A percentile compares a stretch with the other conserved stretches of the same genome.
These are phyloP conservation scores for Chaitophorus viminalis DNA, from an alignment of 2,888 invertebrate species.

Conservation along the genomic window DNA sequence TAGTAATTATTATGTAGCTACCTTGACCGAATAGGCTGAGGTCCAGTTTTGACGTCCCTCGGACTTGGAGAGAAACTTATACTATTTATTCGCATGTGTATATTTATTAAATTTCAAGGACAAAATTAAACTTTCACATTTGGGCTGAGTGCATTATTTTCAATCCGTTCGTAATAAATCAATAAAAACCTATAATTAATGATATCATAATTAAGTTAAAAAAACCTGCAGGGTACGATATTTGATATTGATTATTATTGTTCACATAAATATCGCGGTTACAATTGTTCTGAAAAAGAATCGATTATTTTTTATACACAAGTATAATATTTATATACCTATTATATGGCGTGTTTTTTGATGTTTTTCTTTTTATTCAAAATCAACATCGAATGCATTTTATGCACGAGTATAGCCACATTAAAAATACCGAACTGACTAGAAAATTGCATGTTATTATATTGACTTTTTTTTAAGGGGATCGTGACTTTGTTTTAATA, in stretches of 20 bases:
- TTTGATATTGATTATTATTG: background rate
- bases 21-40: constrained; percentile 62
- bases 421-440: background rate
- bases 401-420: too few species aligned
- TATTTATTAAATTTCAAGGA: constrained; percentile 58
- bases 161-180: constrained; percentile 27
- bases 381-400: background rate
- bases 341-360: too few species aligned
- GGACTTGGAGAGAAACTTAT: constrained; percentile 55
- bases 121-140: constrained; percentile 57
- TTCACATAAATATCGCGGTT: background rate
- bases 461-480: background rate
- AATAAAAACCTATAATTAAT: constrained; percentile 47
- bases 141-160: constrained; percentile 31
- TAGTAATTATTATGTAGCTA: constrained; percentile 44
- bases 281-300: background rate
- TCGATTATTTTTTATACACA: background rate
- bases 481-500: background rate
- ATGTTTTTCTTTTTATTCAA: background rate
- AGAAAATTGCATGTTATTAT: background rate
- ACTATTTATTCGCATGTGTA: constrained; percentile 8
- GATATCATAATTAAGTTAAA: constrained; percentile 24
- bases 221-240: background rate
- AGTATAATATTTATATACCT: too few species aligned
- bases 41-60: constrained; percentile 61